Base-by-base conservation (phyloP, 1,140 invertebrate species). In the Zaprionus ghesquierei region DNA sequence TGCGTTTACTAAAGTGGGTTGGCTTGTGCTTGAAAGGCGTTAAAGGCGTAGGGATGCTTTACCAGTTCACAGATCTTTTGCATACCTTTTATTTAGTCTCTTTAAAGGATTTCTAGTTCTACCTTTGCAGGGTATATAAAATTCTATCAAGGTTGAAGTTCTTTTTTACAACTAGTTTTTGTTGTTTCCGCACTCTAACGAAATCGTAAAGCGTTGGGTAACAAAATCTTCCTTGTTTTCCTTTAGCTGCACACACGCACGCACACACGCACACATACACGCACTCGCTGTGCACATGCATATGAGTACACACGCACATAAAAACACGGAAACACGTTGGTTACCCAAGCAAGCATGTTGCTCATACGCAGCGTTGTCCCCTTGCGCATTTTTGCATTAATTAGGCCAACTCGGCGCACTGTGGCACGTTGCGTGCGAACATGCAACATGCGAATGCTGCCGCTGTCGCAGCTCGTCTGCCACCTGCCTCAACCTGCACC, bases 331-430 rank as follows among this genome's bases (percentile, higher is more conserved):
- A 44, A 46, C 46, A 54, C 68, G 81, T 63, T 72, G 63, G 68
- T 86, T 87, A 87, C 75, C 13, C 38, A 31, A 25, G 22, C 38
- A 23, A 46, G 68, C 60, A 46, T 55, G 72, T 77, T 77, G 76
- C 77, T 77, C 82, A 86, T 87, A 87, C 82, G 79, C 82, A 87
- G 33, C 61, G 82, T 87, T 81, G 78, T 68, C 84, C 63, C 68
- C 56, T 41, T 31, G 41, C 50, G 62, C 62, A 75, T 77, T 82
- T 70, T 9, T 79, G 84, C 79, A 89, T 87, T 87, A 87, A 89
- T 87, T 87, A 89, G 84, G 65, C 69, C 63, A 74, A 60, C 56
- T 53, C 44, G 35, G 46, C 22, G 20, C 38, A 44, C 27, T 54
- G 65, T 49, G 3, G 8, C 44, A 69, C 51, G 72, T 87, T 78